Evolutionary conservation across 2,888 invertebrate species (phyloP), one percentile per base, ranked within the genome.

Genomic region (Dysmachus trigonus): DNA sequence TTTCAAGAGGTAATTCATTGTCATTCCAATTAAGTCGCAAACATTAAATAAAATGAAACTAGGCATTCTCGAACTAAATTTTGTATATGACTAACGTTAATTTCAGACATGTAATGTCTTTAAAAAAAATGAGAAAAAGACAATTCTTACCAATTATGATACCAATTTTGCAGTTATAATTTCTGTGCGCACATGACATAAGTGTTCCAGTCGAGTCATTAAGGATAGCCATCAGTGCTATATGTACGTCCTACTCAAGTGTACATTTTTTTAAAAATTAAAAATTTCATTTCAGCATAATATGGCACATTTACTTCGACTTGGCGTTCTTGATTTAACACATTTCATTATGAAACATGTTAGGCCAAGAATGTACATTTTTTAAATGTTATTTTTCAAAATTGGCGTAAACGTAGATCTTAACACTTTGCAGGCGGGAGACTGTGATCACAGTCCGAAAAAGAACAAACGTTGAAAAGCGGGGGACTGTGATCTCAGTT

Each of bases 181-280:
- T 95, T 91, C 95, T 94, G 94, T 96, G 96, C 86, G 97, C 97
- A 93, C 97, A 98, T 15, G 98, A 97, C 97, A 98, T 97, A 89
- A 98, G 93, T 27, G 97, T 97, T 88, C 98, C 98, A 51, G 97
- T 97, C 86, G 98, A 97, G 93, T 99, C 98, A 92, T 98, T 98
- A 90, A 99, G 94, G 90, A 98, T 95, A 89, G 97, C 98, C 93
- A 96, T 96, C 90, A 98, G 96, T 89, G 95, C 95, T 90, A 98
- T 95, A 89, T 94, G 92, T 89, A 97, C 94, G 91, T 97, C 97
- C 84, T 85, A 85, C 84, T 73, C 74, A 47, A 18, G 73, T 38
- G 31, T 77, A 41, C 15, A 22, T 77, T 62, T 8, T n/a, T 18
- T 62, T 10, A 62, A 62, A 62, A 18, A 22, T 62, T 62, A 62